Conservation (phyloP, 1,140 invertebrate genomes). For the Agraylea sexmaculata region DNA sequence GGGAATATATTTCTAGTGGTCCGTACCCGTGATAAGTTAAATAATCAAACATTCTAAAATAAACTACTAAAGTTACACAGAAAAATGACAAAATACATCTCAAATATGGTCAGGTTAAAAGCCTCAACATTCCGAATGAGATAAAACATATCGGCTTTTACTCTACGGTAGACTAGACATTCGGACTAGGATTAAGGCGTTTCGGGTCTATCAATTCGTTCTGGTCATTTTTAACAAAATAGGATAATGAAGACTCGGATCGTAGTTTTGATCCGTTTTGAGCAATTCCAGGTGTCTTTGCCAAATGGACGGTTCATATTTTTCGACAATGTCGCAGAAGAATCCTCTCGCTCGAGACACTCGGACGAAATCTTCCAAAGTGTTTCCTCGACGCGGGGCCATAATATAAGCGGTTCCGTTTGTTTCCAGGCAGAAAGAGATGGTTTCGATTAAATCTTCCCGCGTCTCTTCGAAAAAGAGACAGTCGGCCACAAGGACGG, state of each 20-base stretch:
- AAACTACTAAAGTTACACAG: too few relatives aligned
- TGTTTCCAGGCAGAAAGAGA: conserved; percentile 52
- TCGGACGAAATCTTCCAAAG: conserved; percentile 56
- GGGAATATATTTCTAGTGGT: too few relatives aligned
- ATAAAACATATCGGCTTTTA: too few relatives aligned
- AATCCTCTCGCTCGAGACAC: conserved; percentile 48
- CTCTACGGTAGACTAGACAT: too few relatives aligned
- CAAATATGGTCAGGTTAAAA: too few relatives aligned
- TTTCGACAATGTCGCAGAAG: conserved; percentile 39
- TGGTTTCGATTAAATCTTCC: conserved; percentile 54
- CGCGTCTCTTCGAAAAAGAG: conserved; percentile 74
- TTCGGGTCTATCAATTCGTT: conserved; percentile 20
- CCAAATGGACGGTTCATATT: conserved; percentile 55
- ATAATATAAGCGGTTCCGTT: conserved; percentile 59
- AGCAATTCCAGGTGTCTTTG: conserved; percentile 49
- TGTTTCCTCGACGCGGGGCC: conserved; percentile 62
- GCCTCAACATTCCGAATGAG: too few relatives aligned
- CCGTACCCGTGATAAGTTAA: too few relatives aligned
- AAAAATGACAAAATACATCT: too few relatives aligned
- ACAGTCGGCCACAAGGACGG: conserved; percentile 68
- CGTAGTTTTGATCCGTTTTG: conserved; percentile 45
- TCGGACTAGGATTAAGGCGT: too few relatives aligned
- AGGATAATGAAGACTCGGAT: conserved; percentile 56
- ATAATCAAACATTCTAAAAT: too few relatives aligned
- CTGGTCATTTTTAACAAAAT: conserved; percentile 48